phyloP scores from a whole-genome alignment of 2,797 vertebrate genomes.

The Limosa lapponica region DNA sequence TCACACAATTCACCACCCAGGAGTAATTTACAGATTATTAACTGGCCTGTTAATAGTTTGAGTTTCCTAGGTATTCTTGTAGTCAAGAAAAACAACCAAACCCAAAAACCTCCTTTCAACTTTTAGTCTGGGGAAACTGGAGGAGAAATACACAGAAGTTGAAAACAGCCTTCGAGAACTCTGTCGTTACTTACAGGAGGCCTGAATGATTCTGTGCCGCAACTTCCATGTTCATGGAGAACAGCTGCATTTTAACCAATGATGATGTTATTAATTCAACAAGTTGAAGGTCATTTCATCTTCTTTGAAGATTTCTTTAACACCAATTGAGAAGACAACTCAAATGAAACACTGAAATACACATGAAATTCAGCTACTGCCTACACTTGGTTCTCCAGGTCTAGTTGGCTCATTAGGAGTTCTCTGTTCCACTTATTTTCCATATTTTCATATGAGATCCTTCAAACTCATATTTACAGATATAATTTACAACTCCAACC shows the following conservation, averaged over 20 bases:
- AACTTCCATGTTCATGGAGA: background rate
- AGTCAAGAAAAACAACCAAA: background rate
- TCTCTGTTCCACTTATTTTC: background rate
- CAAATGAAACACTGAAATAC: background rate
- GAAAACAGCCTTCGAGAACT: background rate
- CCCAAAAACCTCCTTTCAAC: background rate
- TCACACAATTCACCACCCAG: background rate
- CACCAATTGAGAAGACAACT: background rate
- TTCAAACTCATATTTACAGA: background rate
- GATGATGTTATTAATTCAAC: background rate
- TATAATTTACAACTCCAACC: background rate
- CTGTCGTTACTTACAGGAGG: background rate
- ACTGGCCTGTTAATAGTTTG: background rate
- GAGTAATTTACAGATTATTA: background rate
- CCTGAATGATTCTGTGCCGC: background rate
- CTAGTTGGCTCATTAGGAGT: background rate
- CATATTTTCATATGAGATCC: background rate
- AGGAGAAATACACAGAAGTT: background rate
- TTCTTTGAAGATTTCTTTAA: background rate
- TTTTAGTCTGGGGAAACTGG: background rate
- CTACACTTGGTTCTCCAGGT: rapidly evolving
- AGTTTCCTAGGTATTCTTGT: background rate
- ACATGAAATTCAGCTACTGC: background rate
- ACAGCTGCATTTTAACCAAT: background rate
- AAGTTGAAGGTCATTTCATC: background rate